A percentile compares a stretch with the other conserved stretches of the same genome.
Conservation (phyloP, 2,888 invertebrate genomes). For the Cyclophora albipunctata region DNA sequence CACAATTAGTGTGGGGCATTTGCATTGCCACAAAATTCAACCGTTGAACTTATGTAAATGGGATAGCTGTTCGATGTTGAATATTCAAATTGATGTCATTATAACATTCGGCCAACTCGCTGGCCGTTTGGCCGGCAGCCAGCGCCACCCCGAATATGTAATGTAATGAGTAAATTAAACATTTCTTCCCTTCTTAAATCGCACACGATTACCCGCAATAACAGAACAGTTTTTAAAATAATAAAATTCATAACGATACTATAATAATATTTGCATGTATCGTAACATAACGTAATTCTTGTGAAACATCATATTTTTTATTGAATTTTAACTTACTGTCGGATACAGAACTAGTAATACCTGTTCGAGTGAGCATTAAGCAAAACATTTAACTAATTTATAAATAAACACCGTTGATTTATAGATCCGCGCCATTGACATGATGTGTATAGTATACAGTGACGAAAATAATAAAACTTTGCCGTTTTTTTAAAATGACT, state of each 20-base stretch:
- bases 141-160: slow-evolving; percentile 54
- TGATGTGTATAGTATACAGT: too few relatives aligned
- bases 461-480: too few relatives aligned
- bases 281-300: too few relatives aligned
- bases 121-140: slow-evolving; percentile 67
- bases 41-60: slow-evolving; percentile 74
- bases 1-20: slow-evolving; percentile 67
- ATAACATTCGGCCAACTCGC: slow-evolving; percentile 68
- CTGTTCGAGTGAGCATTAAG: too few relatives aligned
- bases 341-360: too few relatives aligned
- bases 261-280: slow-evolving; percentile 19
- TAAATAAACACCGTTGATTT: too few relatives aligned
- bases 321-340: neutral
- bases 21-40: slow-evolving; percentile 69
- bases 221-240: neutral
- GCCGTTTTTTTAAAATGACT: too few relatives aligned
- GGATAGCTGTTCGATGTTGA: slow-evolving; percentile 71
- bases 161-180: slow-evolving; percentile 70
- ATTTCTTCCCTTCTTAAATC: slow-evolving; percentile 46
- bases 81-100: slow-evolving; percentile 76
- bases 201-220: slow-evolving; percentile 39
- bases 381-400: neutral
- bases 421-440: too few relatives aligned
- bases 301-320: too few relatives aligned
- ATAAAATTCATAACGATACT: slow-evolving; percentile 19